phyloP scores from a whole-genome alignment of 37 sponge, comb jelly and placozoan species.

The Corticium candelabrum region DNA sequence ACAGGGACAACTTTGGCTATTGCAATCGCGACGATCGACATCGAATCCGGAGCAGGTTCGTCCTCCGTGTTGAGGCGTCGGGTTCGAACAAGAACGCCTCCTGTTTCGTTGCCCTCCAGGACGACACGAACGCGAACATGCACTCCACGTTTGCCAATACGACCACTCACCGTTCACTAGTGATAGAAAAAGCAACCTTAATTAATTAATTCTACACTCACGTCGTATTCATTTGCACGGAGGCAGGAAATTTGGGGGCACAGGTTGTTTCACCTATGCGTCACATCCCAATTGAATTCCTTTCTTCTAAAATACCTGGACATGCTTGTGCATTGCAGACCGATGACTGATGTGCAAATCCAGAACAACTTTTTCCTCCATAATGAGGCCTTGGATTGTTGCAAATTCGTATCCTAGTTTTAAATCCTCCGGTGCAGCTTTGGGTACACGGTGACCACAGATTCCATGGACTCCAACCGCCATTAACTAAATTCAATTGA shows the following conservation, averaged over 20 bases:
- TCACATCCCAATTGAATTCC: no score
- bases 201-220: no score
- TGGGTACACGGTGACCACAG: neutral
- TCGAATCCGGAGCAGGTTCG: no score
- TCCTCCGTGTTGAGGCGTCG: no score
- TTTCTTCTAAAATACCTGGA: neutral
- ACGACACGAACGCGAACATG: neutral
- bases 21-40: no score
- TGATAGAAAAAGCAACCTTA: no score
- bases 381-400: neutral
- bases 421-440: neutral
- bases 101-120: neutral
- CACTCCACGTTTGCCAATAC: neutral
- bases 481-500: slow-evolving; percentile 1
- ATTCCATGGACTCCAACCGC: neutral
- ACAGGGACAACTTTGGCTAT: no score
- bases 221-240: neutral
- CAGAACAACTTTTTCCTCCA: neutral
- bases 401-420: neutral
- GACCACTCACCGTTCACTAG: neutral
- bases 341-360: neutral
- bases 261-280: no score
- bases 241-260: no score
- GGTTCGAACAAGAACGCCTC: no score
- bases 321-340: neutral